These are phyloP conservation scores for Tapirus terrestris DNA, from an alignment of 2,113 vertebrate species.

Conservation along the genomic window DNA sequence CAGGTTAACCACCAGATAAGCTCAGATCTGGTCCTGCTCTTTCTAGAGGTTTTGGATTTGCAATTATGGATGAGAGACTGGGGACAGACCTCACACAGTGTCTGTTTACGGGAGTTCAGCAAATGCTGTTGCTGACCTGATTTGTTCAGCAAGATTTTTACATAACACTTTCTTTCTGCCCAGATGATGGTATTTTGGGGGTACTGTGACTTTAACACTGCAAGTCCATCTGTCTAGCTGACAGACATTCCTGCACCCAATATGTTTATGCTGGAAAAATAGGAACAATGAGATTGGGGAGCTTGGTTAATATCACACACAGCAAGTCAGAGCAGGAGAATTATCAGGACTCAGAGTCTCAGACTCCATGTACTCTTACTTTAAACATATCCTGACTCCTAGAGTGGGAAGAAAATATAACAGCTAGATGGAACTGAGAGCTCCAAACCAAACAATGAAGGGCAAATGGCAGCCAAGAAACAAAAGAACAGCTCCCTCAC, in stretches of 20 bases:
- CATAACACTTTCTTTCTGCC: background rate
- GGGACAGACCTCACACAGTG: background rate
- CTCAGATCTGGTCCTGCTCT: background rate
- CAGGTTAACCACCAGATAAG: background rate
- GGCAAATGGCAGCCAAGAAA: background rate
- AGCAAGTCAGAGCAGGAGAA: background rate
- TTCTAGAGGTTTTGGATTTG: background rate
- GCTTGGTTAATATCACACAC: background rate
- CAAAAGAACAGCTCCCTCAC: background rate
- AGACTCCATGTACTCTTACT: background rate
- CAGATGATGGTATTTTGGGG: background rate
- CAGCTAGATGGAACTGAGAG: background rate
- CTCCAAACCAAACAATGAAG: background rate
- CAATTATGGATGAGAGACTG: background rate
- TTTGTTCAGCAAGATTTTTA: background rate
- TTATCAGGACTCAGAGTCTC: background rate
- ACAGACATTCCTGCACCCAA: background rate
- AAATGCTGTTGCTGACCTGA: background rate
- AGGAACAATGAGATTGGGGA: background rate
- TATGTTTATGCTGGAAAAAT: background rate
- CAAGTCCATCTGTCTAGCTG: background rate
- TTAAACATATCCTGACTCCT: background rate
- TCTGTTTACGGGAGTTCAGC: background rate
- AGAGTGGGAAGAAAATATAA: background rate
- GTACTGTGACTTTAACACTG: background rate